Evolutionary conservation across 2,797 vertebrate genomes (phyloP).

Genomic region (Tokudaia muenninki): DNA sequence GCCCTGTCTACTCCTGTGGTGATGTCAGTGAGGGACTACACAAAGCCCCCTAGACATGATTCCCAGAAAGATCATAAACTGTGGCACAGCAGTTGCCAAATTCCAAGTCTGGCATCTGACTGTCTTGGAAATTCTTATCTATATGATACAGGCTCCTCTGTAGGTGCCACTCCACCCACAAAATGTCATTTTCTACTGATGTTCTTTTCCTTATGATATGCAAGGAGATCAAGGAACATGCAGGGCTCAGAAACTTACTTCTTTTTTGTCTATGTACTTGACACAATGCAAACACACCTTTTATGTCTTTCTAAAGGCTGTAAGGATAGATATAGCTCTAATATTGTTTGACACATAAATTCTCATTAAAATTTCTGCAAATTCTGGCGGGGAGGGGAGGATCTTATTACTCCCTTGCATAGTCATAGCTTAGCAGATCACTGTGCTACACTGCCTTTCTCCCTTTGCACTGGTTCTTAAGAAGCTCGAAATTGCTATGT

Average conservation of each 20-base stretch:
- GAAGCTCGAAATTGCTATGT: not conserved
- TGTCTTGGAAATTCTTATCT: not conserved
- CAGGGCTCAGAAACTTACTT: not conserved
- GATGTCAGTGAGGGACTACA: not conserved
- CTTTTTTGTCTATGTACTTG: not conserved
- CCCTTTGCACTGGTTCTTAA: not conserved
- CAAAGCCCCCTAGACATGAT: not conserved
- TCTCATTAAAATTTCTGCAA: not conserved
- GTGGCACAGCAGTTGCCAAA: not conserved
- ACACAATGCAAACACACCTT: not conserved
- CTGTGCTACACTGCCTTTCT: not conserved
- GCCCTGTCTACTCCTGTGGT: not conserved
- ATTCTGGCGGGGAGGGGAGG: not conserved
- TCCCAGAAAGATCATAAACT: not conserved
- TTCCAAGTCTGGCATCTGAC: not conserved
- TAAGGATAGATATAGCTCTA: not conserved
- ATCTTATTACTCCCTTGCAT: not conserved
- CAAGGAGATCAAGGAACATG: not conserved
- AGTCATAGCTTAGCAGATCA: not conserved
- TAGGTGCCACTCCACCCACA: not conserved
- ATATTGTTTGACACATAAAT: not conserved
- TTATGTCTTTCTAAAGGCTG: not conserved
- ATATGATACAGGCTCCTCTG: not conserved
- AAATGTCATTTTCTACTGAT: not conserved
- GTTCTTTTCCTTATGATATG: rapidly evolving